A percentile compares a stretch with the other conserved stretches of the same genome.
Conservation (phyloP, 2,888 invertebrate species). For the Pristionchus mayeri region DNA sequence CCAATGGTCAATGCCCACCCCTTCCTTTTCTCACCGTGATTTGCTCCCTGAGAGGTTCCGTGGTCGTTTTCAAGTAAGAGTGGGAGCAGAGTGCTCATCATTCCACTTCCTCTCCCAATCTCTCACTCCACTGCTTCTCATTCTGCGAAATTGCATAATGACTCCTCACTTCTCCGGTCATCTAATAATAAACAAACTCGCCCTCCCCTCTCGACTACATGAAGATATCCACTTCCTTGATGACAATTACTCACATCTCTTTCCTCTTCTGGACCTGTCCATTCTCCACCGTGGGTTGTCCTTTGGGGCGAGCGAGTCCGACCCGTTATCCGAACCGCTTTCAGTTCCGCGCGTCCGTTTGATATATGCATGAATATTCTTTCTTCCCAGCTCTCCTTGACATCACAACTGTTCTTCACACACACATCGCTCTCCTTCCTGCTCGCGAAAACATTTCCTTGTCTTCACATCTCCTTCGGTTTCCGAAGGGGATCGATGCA, state of each 20-base stretch:
- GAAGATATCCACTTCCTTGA: neutral
- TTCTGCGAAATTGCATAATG: constrained; percentile 22
- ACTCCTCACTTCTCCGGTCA: neutral
- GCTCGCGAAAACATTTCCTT: neutral
- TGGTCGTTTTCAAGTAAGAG: neutral
- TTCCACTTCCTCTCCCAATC: neutral
- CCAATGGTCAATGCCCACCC: neutral
- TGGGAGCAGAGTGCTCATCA: constrained; percentile 3
- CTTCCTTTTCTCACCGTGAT: neutral
- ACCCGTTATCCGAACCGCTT: constrained; percentile 10
- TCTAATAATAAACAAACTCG: constrained; percentile 18
- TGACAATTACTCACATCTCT: neutral
- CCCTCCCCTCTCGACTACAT: constrained; percentile 7
- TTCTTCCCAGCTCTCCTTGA: constrained; percentile 37
- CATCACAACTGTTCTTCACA: constrained; percentile 32
- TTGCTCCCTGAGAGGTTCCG: neutral
- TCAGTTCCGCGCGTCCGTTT: neutral
- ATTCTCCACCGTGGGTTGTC: neutral
- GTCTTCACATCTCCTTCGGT: neutral
- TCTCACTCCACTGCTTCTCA: neutral
- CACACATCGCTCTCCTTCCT: neutral
- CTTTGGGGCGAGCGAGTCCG: neutral
- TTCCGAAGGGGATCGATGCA: constrained; percentile 5
- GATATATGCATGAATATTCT: constrained; percentile 45
- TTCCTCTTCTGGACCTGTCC: no score